Base-by-base conservation (phyloP, 92 coral and sea anemone genomes). In the Scolanthus callimorphus region DNA sequence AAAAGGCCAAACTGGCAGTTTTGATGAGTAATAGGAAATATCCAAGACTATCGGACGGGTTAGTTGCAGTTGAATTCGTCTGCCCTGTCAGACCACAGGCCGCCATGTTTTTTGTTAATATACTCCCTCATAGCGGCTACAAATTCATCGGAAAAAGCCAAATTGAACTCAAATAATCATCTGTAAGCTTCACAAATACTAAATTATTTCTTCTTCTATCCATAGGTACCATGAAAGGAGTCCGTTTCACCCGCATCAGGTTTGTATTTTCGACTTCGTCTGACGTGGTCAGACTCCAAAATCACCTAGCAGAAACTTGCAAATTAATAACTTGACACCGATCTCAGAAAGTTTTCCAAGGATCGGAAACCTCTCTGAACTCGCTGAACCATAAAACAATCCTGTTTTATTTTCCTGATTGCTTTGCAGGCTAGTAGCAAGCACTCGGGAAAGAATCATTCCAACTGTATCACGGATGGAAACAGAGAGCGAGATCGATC, bases 21-120 rank as follows among this genome's bases (percentile, higher is more conserved):
- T 94, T 94, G 87, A 94, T 94, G 99, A 94, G 99, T 94, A 94
- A 89, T 94, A 94, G 99, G 99, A 94, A 94, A 85, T 94, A 94
- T 85, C 85, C 91, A 82, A 80, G 96, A 84, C 99, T 84, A 80
- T 88, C 96, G 90, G 99, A 94, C 91, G 99, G 99, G 99, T 94
- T 85, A 94, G 96, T 94, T 61, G 59, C 52, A 74, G 74, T 37
- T 78, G 61, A 57, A 58, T 53, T 64, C 19, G 30, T 38, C 52
- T 65, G 60, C 77, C 77, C 59, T 69, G 78, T 78, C 80, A 82
- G 26, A 46, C 43, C 63, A 51, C 27, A 39, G 84, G 79, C 96
- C 76, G 96, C 85, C 92, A 88, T 85, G 85, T 94, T 94, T 88
- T 84, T 88, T 63, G 70, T 47, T 76, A 73, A 77, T 69, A 65